Base-by-base conservation (phyloP, 2,888 invertebrate genomes). In the Drosophila fulvimacula region DNA sequence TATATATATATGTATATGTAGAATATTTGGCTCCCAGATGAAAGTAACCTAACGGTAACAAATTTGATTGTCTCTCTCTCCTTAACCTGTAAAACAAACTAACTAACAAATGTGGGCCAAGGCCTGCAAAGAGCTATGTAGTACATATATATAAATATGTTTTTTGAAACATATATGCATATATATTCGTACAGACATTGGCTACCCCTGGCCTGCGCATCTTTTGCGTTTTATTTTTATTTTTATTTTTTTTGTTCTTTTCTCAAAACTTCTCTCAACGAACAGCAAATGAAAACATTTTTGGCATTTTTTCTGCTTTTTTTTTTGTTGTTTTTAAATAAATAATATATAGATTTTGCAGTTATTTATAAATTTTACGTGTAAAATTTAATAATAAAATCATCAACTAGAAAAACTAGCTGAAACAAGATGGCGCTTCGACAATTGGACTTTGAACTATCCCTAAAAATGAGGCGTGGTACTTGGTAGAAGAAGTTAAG, bases 331-430 rank as follows among this genome's bases (percentile, higher is more conserved):
- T 76, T 65, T 64, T 56, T 71, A 78, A 81, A 82, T 82, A 87
- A 87, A 85, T 42, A 42, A 85, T 82, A 85, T 82, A 82, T 48
- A 48, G 48, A 73, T 62, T 80, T 85, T 82, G 66, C 71, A 69
- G 74, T 70, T 73, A 76, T 80, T 74, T 77, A 82, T 81, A 88
- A 89, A 84, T 88, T 89, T 86, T 88, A 85, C 81, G 84, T 86
- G 81, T 89, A 81, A 83, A 90, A 89, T 90, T 90, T 89, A 88
- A 84, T 81, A 66, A 70, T 76, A 81, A 77, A 77, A 79, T 82
- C 81, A 87, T 82, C 81, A 87, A 83, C 88, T 89, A 87, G 86
- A 83, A 88, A 88, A 88, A 86, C 86, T 89, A 88, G 69, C 68
- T 73, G 86, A 52, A 36, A 79, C 88, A 82, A 73, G 83, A 49